Percentiles rank a stretch among this genome's conserved stretches.
These are phyloP conservation scores for Nothocercus nigrocapillus DNA, from an alignment of 2,113 vertebrate species.

Conservation along the genomic window DNA sequence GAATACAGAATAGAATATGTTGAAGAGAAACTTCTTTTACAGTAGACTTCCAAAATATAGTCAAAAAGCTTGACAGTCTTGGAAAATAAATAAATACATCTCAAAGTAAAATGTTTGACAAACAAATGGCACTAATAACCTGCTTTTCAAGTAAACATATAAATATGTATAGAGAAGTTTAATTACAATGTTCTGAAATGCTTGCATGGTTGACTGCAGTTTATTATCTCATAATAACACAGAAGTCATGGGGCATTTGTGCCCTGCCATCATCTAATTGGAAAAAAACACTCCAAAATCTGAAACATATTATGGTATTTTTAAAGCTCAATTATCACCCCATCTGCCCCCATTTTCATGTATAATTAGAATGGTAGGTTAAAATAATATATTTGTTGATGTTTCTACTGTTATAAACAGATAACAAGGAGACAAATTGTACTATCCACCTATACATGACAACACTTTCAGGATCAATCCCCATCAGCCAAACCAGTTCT, in stretches of 20 bases:
- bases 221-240: constrained; percentile 35
- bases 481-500: background rate
- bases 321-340: constrained; percentile 23
- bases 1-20: background rate
- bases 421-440: background rate
- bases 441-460: background rate
- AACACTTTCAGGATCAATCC: background rate
- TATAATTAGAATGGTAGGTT: background rate
- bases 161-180: constrained; percentile 58
- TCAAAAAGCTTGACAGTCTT: background rate
- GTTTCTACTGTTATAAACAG: background rate
- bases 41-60: background rate
- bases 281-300: background rate
- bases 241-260: background rate
- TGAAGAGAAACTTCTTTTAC: constrained; percentile 2
- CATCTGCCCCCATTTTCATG: background rate
- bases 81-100: background rate
- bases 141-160: constrained; percentile 42
- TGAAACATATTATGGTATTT: constrained; percentile 17
- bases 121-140: constrained; percentile 37
- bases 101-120: background rate
- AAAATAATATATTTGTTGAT: background rate
- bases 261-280: background rate
- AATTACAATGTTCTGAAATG: constrained; percentile 36
- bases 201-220: background rate